Conservation (phyloP, 2,888 invertebrate species). For the Ariolimax columbianus region DNA sequence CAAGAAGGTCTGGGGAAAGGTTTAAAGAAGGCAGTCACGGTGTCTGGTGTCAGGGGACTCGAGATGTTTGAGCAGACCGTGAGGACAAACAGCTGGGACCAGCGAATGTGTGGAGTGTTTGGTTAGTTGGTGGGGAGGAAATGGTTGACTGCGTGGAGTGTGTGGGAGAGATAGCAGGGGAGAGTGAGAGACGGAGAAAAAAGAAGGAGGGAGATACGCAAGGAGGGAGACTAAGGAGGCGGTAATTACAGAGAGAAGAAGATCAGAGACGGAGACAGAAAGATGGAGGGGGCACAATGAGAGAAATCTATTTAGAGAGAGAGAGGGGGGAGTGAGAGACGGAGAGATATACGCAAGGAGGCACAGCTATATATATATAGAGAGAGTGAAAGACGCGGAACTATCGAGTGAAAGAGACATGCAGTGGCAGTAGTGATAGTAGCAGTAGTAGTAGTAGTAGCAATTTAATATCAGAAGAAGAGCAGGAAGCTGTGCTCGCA, state of each 20-base stretch:
- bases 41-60: not conserved
- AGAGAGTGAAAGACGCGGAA: not conserved
- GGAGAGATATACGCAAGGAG: not conserved
- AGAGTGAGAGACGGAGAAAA: not conserved
- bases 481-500: too few species aligned
- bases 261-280: not conserved
- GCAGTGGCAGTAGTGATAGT: too few species aligned
- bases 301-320: not conserved
- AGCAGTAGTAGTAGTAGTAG: too few species aligned
- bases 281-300: not conserved
- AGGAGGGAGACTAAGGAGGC: not conserved
- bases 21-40: not conserved
- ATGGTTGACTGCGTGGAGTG: too few species aligned
- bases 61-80: not conserved
- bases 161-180: not conserved
- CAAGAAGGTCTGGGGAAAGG: too few species aligned
- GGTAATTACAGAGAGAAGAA: not conserved
- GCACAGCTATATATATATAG: not conserved
- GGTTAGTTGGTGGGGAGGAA: too few species aligned
- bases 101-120: too few species aligned
- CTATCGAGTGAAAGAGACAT: too few species aligned
- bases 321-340: not conserved
- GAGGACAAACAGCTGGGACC: not conserved
- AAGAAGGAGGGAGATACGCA: not conserved
- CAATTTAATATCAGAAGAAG: too few species aligned